Percentiles rank a stretch among this genome's conserved stretches.
Conservation (phyloP, 1,140 invertebrate species). For the Gryllus bimaculatus region DNA sequence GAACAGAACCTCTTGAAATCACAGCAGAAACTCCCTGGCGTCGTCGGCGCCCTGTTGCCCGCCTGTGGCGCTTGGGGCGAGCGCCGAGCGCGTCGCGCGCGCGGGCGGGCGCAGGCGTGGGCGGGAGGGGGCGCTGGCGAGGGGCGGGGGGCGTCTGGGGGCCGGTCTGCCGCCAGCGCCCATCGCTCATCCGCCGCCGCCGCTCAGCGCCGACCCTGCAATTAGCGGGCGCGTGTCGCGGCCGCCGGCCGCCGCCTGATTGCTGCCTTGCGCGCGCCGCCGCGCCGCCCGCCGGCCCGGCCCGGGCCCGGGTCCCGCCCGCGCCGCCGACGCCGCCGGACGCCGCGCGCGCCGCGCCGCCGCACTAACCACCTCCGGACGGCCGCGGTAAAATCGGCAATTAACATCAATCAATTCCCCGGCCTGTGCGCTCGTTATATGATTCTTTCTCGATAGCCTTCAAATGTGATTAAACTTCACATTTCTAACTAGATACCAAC, state of each 20-base stretch:
- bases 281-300: too few species aligned
- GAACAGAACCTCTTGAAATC: too few species aligned
- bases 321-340: too few species aligned
- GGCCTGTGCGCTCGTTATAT: neutral
- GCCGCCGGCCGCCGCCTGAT: neutral
- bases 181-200: neutral
- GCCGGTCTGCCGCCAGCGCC: neutral
- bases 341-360: too few species aligned
- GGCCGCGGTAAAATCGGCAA: neutral
- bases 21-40: too few species aligned
- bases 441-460: neutral
- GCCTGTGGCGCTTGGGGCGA: too few species aligned
- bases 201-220: neutral
- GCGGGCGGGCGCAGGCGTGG: too few species aligned
- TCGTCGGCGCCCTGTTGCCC: too few species aligned
- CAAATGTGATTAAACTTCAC: conserved; percentile 5
- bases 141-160: neutral
- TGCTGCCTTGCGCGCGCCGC: neutral
- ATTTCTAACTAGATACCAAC: neutral
- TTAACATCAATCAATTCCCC: conserved; percentile 4
- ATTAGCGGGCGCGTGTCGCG: neutral
- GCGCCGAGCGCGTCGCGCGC: too few species aligned
- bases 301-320: neutral
- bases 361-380: neutral
- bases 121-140: too few species aligned